Base-by-base conservation (phyloP, 2,888 invertebrate species). In the Hofmannophila pseudospretella region DNA sequence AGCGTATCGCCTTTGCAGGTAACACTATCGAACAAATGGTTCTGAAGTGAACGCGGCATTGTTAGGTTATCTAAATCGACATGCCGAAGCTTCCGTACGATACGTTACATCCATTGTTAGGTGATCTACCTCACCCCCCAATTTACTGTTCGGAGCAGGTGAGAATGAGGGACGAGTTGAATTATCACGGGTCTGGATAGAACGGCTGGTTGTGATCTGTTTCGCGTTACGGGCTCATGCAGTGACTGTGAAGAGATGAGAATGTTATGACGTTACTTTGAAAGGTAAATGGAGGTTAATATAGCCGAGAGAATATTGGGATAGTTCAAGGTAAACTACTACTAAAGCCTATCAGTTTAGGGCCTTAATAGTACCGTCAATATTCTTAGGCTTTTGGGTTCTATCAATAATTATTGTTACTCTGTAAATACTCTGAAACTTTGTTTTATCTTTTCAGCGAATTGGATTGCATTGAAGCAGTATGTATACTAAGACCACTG, bases 51-150 rank as follows among this genome's bases (percentile, higher is more conserved):
- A 59, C 60, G 64, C 54, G 66, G 69, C 74, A 75, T 80, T 74
- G 76, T 77, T 62, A 58, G 64, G 69, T 79, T 82, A 79, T 79
- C 81, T 74, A 56, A 55, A 67, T 65, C 68, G 72, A 50, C 59
- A 57, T 48, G 38, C 44, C 41, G 41, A 46, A 42, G 44, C 45
- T 39, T 44, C 52, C 59, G 51, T 56, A 47, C 51, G 65, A 60
- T 65, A 54, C 52, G 49, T 42, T 52, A 58, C 69, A 69, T 58
- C 69, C 61, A 54, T 41, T 44, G 56, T 66, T 72, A 73, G 61
- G 61, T 67, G 76, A 75, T 64, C 68, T 45, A 41, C 42, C 41
- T 38, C 34, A 54, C 47, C 38, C 35, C 20, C 39, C 37, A 28
- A 31, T 32, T 29, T 30, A 4, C 7, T 20, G 23, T 11, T 23